Evolutionary conservation across 1,140 invertebrate genomes (phyloP), one percentile per base, ranked within the genome.

Genomic region (Penaeus indicus): DNA sequence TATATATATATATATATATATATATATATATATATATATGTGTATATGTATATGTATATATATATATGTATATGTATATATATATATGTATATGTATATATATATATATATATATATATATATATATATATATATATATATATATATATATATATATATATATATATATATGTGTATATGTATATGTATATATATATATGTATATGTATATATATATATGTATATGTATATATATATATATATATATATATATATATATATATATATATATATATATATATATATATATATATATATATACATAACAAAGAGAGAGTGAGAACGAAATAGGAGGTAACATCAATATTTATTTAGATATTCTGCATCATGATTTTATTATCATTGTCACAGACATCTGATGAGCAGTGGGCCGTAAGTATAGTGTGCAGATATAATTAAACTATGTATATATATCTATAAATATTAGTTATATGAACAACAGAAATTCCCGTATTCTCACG

Each of bases 1-100:
- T 69, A 69, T 69, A 18, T 69, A 27, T 69, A 69, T 69, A 19
- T 69, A 69, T 69, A 27, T 69, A 69, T 69, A 69, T 69, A 69
- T 69, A 69, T 69, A 27, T 69, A 27, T 69, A 69, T 69, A 69
- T 69, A 69, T 84, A 67, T 64, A 84, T 84, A 69, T 84, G 63
- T 84, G 63, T 84, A 64, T 84, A 84, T 64, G 63, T 84, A 84
- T 84, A 84, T 84, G 42, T 16, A 84, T 67, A 84, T 84, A 47
- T 67, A 63, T 84, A 84, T 67, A 84, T 67, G 67, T 3, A 63
- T 81, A n/a, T 4, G 13, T 61, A 47, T 54, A 22, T 54, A 81
- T 22, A 32, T 54, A 81, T 5, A 60, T 18, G 7, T 18, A 47
- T 11, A 47, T 21, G 5, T 79, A 27, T 79, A 79, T 79, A 32